These are phyloP conservation scores for Rhinopomastus cyanomelas DNA, from an alignment of 2,113 vertebrate species.

Conservation along the genomic window DNA sequence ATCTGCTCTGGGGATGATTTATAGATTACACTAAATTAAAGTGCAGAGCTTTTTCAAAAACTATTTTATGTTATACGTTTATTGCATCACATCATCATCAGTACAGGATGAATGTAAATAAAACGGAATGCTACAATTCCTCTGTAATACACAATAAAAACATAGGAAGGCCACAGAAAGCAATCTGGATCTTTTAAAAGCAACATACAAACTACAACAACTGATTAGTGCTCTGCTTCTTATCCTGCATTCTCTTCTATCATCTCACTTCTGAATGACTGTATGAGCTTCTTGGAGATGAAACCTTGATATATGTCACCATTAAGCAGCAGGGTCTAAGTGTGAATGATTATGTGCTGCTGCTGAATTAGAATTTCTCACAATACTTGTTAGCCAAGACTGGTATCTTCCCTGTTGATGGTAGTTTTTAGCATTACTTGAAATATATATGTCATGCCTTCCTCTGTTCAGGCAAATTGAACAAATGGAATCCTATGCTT, in stretches of 20 bases:
- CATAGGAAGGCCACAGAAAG: background rate
- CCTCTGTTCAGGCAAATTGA: background rate
- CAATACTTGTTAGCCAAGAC: background rate
- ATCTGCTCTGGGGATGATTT: background rate
- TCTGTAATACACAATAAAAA: background rate
- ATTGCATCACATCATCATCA: background rate
- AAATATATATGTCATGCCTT: background rate
- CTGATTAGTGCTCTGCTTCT: background rate
- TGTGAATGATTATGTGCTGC: background rate
- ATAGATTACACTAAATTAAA: slow-evolving; percentile 2
- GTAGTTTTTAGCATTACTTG: background rate
- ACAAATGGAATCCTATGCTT: background rate
- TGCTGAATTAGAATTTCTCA: background rate
- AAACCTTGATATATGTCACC: background rate
- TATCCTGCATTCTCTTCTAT: background rate
- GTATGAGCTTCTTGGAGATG: background rate
- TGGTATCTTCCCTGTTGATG: background rate
- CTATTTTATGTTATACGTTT: background rate
- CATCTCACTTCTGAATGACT: background rate
- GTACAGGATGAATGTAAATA: background rate
- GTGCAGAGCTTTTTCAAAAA: background rate
- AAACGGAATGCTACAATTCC: background rate
- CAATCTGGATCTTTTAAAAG: background rate
- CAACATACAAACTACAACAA: background rate
- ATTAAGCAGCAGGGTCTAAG: background rate